Conservation (phyloP, 2,888 invertebrate species). For the Melinaea marsaeus region DNA sequence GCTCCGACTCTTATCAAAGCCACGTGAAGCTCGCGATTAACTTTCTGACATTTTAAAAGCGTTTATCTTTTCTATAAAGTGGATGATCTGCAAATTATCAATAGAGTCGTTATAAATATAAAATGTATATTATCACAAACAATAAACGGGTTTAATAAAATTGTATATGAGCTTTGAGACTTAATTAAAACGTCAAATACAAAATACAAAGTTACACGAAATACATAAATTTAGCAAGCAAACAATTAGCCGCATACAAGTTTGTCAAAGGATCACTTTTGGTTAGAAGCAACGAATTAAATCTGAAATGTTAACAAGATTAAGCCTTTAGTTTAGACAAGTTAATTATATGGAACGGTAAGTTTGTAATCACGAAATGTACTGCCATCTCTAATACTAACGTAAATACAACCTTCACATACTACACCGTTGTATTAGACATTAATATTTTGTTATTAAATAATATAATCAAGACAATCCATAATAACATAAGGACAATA, state of each 20-base stretch:
- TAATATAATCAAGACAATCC: too few species aligned
- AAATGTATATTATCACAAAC: too few species aligned
- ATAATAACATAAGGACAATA: too few species aligned
- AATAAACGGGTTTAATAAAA: too few species aligned
- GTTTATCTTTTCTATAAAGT: slow-evolving; percentile 21
- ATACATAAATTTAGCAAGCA: slow-evolving; percentile 1
- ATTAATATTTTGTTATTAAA: too few species aligned
- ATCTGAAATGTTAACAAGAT: slow-evolving; percentile 3
- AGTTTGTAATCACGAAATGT: not conserved
- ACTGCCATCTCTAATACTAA: not conserved
- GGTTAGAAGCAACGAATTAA: not conserved
- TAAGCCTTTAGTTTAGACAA: slow-evolving; percentile 7
- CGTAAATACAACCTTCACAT: not conserved
- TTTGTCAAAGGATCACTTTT: slow-evolving; percentile 5
- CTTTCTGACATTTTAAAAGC: slow-evolving; percentile 27
- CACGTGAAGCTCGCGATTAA: slow-evolving; percentile 20
- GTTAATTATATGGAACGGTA: not conserved
- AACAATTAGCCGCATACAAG: not conserved
- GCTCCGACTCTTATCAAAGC: not conserved
- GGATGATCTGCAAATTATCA: slow-evolving; percentile 23
- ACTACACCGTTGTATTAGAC: too few species aligned
- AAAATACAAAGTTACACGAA: not conserved
- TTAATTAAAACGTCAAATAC: not conserved
- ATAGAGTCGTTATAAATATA: not conserved
- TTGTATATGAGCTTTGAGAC: not conserved